These are phyloP conservation scores for Felis chaus DNA, from an alignment of 2,113 vertebrate genomes.

Conservation along the genomic window DNA sequence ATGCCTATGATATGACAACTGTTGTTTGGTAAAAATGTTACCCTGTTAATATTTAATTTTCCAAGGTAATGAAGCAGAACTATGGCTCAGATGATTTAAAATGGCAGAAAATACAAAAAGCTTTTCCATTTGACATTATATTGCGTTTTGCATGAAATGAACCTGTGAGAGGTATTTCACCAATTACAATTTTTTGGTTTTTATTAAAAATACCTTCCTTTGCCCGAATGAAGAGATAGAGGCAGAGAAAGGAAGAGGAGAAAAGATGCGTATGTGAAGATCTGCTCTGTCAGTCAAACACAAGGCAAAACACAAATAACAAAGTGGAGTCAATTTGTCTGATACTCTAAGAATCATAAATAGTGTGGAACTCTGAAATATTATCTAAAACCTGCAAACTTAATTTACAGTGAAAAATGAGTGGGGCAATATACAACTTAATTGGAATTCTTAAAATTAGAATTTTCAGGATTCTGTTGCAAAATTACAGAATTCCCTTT, in stretches of 20 bases:
- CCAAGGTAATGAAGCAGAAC: slow-evolving; percentile 7
- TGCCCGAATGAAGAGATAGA: not conserved
- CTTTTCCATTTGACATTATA: slow-evolving; percentile 11
- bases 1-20: not conserved
- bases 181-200: not conserved
- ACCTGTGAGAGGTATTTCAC: not conserved
- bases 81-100: not conserved
- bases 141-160: not conserved
- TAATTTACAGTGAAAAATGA: not conserved
- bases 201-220: not conserved
- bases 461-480: not conserved
- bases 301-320: not conserved
- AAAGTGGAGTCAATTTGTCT: not conserved
- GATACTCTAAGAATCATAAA: not conserved
- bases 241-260: not conserved
- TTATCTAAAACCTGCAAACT: not conserved
- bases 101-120: not conserved
- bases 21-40: not conserved
- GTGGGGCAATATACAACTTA: not conserved
- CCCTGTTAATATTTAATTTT: not conserved
- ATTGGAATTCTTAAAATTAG: not conserved
- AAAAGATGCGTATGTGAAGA: not conserved
- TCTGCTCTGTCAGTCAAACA: not conserved
- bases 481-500: slow-evolving; percentile 3
- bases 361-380: not conserved